Percentiles rank a stretch among this genome's conserved stretches.
Evolutionary conservation across 2,888 invertebrate genomes (phyloP).

Genomic region (Myathropa florea): DNA sequence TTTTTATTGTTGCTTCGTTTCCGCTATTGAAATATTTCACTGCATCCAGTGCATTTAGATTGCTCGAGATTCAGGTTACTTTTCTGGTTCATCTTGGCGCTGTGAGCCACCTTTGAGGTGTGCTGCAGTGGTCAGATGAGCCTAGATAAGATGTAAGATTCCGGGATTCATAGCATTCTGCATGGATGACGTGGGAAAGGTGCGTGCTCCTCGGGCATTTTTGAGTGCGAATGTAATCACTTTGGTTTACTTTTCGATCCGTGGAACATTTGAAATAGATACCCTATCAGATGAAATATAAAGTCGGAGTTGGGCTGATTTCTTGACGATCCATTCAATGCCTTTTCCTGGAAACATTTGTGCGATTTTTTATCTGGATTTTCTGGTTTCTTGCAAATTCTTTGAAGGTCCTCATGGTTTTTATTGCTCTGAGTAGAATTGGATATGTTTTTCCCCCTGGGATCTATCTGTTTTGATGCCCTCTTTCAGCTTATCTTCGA

Average conservation of each 20-base stretch:
- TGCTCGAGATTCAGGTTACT: neutral
- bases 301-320: neutral
- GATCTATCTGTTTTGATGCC: too few species aligned
- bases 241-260: neutral
- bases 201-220: too few species aligned
- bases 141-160: neutral
- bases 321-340: neutral
- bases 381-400: neutral
- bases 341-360: neutral
- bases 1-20: slow-evolving; percentile 9
- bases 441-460: too few species aligned
- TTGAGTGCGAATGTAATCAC: neutral
- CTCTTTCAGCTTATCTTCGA: too few species aligned
- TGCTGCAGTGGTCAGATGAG: neutral
- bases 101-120: neutral
- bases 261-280: neutral
- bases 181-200: neutral
- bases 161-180: neutral
- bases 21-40: slow-evolving; percentile 20
- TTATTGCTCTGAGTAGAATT: neutral
- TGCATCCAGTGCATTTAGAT: neutral
- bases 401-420: neutral
- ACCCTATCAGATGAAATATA: neutral
- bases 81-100: neutral
- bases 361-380: neutral